Evolutionary conservation across 2,888 invertebrate species (phyloP).

Genomic region (Erannis defoliaria): DNA sequence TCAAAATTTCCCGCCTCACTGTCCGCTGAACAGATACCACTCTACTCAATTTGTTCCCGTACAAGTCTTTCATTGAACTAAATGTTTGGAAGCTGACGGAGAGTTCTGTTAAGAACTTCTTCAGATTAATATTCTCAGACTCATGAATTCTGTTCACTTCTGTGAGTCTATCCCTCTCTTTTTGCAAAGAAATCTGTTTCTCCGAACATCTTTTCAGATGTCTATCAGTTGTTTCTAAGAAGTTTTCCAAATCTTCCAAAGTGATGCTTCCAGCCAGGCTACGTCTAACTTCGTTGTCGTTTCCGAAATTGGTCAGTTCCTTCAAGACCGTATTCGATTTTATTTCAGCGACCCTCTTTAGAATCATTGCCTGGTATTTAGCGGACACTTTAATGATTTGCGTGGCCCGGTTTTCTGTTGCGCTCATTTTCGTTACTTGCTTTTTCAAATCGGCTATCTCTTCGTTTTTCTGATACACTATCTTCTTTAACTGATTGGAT

Average conservation of each 20-base stretch:
- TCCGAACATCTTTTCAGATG: conserved; percentile 75
- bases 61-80: conserved; percentile 71
- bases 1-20: conserved; percentile 74
- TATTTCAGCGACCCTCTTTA: conserved; percentile 77
- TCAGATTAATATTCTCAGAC: conserved; percentile 75
- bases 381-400: conserved; percentile 81
- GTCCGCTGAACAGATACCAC: conserved; percentile 75
- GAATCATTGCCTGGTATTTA: conserved; percentile 79
- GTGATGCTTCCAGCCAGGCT: conserved; percentile 73
- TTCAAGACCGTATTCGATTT: conserved; percentile 76
- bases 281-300: conserved; percentile 71
- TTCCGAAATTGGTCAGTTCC: conserved; percentile 77
- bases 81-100: conserved; percentile 75
- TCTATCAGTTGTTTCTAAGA: conserved; percentile 78
- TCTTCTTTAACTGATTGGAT: conserved; percentile 75
- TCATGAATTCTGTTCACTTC: conserved; percentile 78
- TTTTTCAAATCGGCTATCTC: conserved; percentile 77
- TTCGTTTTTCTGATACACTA: conserved; percentile 77
- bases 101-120: conserved; percentile 76
- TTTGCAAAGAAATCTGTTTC: conserved; percentile 69
- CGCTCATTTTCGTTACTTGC: conserved; percentile 75
- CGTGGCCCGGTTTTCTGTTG: conserved; percentile 71
- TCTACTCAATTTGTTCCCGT: conserved; percentile 70
- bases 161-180: conserved; percentile 71
- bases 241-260: conserved; percentile 80